A percentile compares a stretch with the other conserved stretches of the same genome.
phyloP scores from a whole-genome alignment of 2,113 vertebrate genomes.

The Oreochromis spilurus region DNA sequence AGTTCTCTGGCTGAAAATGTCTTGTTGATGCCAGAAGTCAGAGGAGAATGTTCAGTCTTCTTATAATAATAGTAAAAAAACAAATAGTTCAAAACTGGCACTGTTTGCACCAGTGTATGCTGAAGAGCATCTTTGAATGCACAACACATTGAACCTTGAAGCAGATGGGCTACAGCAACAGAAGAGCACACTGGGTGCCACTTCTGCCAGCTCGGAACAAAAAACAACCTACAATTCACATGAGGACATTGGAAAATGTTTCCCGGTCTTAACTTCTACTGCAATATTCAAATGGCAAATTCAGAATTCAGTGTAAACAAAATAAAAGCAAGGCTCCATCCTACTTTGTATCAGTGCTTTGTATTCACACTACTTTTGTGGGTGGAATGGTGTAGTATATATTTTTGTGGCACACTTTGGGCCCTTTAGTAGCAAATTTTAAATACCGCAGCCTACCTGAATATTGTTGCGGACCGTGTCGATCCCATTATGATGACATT shows the following conservation, averaged over 20 bases:
- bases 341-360: neutral
- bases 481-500: neutral
- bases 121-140: neutral
- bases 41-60: neutral
- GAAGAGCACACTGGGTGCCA: neutral
- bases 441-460: neutral
- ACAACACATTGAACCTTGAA: neutral
- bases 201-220: neutral
- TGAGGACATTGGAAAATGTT: neutral
- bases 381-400: neutral
- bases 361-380: neutral
- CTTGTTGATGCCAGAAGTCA: neutral
- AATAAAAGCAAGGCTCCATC: neutral
- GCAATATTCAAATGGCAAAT: neutral
- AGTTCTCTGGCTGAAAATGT: neutral
- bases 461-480: neutral
- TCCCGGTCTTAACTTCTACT: neutral
- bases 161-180: neutral
- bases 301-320: neutral
- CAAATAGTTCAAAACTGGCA: neutral
- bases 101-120: neutral
- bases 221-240: neutral
- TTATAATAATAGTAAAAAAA: neutral
- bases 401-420: neutral
- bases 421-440: neutral